Percentiles rank a stretch among this genome's conserved stretches.
phyloP scores from a whole-genome alignment of 2,888 invertebrate genomes.

The Bugula neritina region DNA sequence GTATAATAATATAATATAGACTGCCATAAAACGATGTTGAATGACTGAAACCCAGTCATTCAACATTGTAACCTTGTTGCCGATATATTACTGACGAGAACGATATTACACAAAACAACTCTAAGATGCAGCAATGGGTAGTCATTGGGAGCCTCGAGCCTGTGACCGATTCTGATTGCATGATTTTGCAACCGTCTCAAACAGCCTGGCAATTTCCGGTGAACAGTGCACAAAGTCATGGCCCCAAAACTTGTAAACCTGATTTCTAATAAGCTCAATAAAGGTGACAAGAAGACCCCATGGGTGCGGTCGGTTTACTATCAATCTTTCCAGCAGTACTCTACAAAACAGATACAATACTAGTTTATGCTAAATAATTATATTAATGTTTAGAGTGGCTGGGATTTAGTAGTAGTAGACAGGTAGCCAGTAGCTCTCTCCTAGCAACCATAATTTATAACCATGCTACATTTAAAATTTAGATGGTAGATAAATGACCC shows the following conservation, averaged over 20 bases:
- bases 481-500: too few relatives aligned
- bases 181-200: constrained; percentile 91
- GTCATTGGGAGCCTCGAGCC: too few relatives aligned
- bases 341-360: constrained; percentile 51
- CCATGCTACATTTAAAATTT: too few relatives aligned
- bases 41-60: too few relatives aligned
- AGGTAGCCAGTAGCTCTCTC: neutral
- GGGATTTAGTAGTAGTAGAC: too few relatives aligned
- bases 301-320: constrained; percentile 96
- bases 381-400: too few relatives aligned
- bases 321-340: constrained; percentile 88
- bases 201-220: constrained; percentile 93
- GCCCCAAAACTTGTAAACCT: constrained; percentile 95
- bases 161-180: constrained; percentile 62
- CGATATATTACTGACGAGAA: too few relatives aligned
- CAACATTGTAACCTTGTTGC: too few relatives aligned
- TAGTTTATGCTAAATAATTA: neutral
- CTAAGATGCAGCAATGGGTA: too few relatives aligned
- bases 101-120: too few relatives aligned
- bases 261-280: constrained; percentile 97
- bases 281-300: constrained; percentile 98
- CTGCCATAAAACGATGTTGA: too few relatives aligned
- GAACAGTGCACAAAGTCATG: constrained; percentile 99
- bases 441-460: neutral
- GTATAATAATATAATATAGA: too few relatives aligned